phyloP scores from a whole-genome alignment of 2,888 invertebrate species.

The Smittia aterrima region DNA sequence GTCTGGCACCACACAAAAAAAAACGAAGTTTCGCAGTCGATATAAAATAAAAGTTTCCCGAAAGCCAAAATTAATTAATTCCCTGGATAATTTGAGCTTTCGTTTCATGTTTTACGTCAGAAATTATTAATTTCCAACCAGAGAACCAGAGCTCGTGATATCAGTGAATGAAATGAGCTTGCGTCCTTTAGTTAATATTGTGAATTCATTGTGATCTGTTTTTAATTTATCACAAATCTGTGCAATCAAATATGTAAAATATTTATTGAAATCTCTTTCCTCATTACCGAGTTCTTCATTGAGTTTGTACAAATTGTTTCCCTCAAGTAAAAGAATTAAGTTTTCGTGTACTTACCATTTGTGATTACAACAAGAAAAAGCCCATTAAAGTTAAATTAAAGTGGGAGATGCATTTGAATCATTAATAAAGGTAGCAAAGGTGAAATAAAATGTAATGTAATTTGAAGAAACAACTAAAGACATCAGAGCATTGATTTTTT shows the following conservation, averaged over 20 bases:
- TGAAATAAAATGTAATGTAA: conserved; percentile 13
- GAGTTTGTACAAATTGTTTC: background rate
- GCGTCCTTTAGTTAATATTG: background rate
- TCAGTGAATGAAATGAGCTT: background rate
- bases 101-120: background rate
- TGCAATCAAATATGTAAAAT: conserved; percentile 18
- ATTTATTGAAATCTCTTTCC: background rate
- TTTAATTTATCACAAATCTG: background rate
- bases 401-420: conserved; percentile 25
- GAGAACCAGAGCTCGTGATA: background rate
- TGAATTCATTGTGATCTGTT: conserved; percentile 15
- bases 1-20: background rate
- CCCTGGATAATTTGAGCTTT: conserved; percentile 2
- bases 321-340: background rate
- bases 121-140: conserved; percentile 10
- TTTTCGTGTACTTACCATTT: conserved; percentile 22
- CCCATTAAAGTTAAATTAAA: conserved; percentile 20
- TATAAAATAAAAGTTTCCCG: background rate
- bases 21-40: background rate
- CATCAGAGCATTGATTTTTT: background rate
- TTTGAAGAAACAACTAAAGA: background rate
- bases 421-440: conserved; percentile 30
- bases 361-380: conserved; percentile 21
- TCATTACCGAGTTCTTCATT: background rate
- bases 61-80: background rate